Conservation (phyloP, 1,140 invertebrate genomes). For the Lamellibrachia luymesi region DNA sequence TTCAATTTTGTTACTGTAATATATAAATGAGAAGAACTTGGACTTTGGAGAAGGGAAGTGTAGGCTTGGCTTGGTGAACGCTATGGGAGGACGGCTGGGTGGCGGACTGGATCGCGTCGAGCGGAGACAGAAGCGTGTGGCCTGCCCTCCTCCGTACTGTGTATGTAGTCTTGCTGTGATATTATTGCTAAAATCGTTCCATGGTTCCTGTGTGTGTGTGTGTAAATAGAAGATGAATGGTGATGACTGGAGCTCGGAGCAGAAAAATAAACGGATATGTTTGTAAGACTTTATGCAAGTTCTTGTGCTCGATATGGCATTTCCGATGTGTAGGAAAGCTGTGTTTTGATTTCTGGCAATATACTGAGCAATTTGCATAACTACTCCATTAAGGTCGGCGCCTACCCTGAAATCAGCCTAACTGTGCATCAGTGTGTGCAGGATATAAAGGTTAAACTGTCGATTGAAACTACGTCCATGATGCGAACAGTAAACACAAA, state of each 20-base stretch:
- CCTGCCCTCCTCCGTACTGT: neutral
- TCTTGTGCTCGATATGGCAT: neutral
- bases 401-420: too few species aligned
- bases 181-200: conserved; percentile 5
- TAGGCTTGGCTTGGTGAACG: neutral
- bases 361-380: too few species aligned
- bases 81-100: neutral
- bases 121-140: neutral
- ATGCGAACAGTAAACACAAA: too few species aligned
- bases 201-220: neutral
- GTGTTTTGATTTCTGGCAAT: too few species aligned
- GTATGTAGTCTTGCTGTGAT: neutral
- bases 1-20: neutral
- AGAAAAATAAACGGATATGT: conserved; percentile 5
- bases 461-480: too few species aligned
- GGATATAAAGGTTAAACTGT: too few species aligned
- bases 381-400: too few species aligned
- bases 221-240: neutral
- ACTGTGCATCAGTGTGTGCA: too few species aligned
- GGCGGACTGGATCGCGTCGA: neutral
- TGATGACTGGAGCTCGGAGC: neutral
- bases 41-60: neutral
- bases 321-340: neutral
- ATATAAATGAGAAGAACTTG: neutral
- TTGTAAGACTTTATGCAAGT: neutral